Base-by-base conservation (phyloP, 2,888 invertebrate species). In the Hymenopus coronatus region DNA sequence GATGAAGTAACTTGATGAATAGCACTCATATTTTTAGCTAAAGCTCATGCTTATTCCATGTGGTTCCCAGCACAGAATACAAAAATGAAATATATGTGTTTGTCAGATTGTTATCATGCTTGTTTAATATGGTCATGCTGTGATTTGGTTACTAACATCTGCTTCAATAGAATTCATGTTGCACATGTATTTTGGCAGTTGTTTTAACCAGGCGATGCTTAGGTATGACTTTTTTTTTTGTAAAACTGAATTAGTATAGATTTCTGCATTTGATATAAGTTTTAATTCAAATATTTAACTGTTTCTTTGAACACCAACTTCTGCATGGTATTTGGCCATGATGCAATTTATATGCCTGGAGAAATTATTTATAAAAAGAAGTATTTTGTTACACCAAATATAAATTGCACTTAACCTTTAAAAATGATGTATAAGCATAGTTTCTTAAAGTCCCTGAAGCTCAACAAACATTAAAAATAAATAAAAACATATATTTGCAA, bases 281-380 rank as follows among this genome's bases (percentile, higher is more conserved):
- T 70, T 70, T 70, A 25, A 70, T 70, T 70, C 20, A 70, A 70
- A 25, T 70, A 25, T 46, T 85, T 46, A 46, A 12, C 1, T n/a
- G 25, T 46, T 85, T 9, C n/a, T 46, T 85, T 85, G 25, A 33
- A 33, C 9, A 33, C 46, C 54, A 85, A 46, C 54, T 85, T 81
- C 15, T 81, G 15, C 25, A 25, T 82, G n/a, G 40, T 20, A 85
- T 82, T 33, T 87, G 87, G n/a, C 82, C 33, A 33, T 40, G 82
- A 82, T 82, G 82, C 30, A 87, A 87, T 87, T 87, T n/a, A 87
- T 87, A 82, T 87, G 87, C 82, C 87, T 87, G 87, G 82, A 87
- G 28, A n/a, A 54, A 85, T 46, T 46, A 28, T 46, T 85, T 85
- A 14, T 46, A 54, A 40, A 85, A 27, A 85, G 28, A 40, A 85